A percentile compares a stretch with the other conserved stretches of the same genome.
These are phyloP conservation scores for Hypomecis punctinalis DNA, from an alignment of 2,888 invertebrate species.

Conservation along the genomic window DNA sequence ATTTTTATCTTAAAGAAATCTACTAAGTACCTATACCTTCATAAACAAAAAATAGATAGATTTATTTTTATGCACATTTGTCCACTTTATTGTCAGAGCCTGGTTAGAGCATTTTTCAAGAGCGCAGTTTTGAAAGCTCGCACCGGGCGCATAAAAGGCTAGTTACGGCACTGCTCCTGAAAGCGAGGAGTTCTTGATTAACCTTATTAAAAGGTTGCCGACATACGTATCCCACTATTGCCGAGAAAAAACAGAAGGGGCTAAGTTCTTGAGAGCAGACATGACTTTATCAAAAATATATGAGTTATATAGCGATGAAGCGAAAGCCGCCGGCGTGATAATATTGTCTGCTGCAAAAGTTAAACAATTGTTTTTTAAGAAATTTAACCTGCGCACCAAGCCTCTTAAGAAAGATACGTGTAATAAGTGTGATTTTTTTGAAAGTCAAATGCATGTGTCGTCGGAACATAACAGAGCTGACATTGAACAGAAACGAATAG, in stretches of 20 bases:
- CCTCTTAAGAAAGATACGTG: conserved; percentile 34
- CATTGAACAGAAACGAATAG: conserved; percentile 8
- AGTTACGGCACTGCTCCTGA: too few relatives aligned
- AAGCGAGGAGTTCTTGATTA: conserved; percentile 24
- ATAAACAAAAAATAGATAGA: too few relatives aligned
- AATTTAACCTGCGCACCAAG: conserved; percentile 29
- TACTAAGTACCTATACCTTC: too few relatives aligned
- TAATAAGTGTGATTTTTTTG: conserved; percentile 29
- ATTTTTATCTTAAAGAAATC: too few relatives aligned
- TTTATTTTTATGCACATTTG: too few relatives aligned
- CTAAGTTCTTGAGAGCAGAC: conserved; percentile 20
- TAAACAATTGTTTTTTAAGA: conserved; percentile 17
- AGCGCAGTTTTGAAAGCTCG: too few relatives aligned
- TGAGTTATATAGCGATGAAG: conserved; percentile 26
- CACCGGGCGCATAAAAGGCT: too few relatives aligned
- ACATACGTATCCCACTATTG: conserved; percentile 36
- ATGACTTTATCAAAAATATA: conserved; percentile 28
- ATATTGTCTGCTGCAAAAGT: conserved; percentile 22
- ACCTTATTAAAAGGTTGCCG: conserved; percentile 30
- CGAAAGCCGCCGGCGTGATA: conserved; percentile 18
- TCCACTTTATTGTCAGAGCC: too few relatives aligned
- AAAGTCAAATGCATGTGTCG: conserved; percentile 1
- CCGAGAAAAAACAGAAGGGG: conserved; percentile 24
- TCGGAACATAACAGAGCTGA: conserved; percentile 5
- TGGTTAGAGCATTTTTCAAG: too few relatives aligned